Base-by-base conservation (phyloP, 1,140 invertebrate species). In the Drosophila lacteicornis region DNA sequence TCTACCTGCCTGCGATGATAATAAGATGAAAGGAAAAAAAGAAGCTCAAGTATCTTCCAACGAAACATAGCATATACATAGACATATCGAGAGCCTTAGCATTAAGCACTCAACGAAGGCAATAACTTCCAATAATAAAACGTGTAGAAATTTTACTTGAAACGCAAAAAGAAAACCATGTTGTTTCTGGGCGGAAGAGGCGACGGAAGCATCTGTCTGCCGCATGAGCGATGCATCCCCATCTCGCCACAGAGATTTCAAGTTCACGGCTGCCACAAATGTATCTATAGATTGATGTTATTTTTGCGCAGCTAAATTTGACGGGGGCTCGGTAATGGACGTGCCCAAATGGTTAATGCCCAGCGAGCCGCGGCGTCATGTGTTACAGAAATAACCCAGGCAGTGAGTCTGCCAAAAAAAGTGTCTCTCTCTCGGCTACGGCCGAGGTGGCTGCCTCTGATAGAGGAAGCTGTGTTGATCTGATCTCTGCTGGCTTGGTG, bases 21-120 rank as follows among this genome's bases (percentile, higher is more conserved):
- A 74, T 83, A 79, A 80, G 61, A 69, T 68, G 27, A 6, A 30
- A 25, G 0, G 27, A 30, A 30, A 74, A 50, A 80, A 75, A 73
- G 58, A 74, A 86, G 77, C 77, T 87, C 83, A 87, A 87, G 79
- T 79, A 79, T 85, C 85, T 90, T 90, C 85, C 85, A 88, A 78
- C 67, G 78, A 69, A 71, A 61, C 66, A 69, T 87, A 87, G 84
- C 67, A 83, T 88, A 86, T 85, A 80, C 61, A 87, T 85, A 80
- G 69, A 87, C 85, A 87, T 87, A 90, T 90, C 84, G 85, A 80
- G 85, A 80, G 62, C 69, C 61, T 49, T 90, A 90, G 80, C 75
- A 79, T 69, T 90, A 90, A 90, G 86, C 79, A 75, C 67, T 46
- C 45, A 88, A 76, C 75, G 58, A 88, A 84, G 84, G 84, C 84